Evolutionary conservation across 2,797 vertebrate genomes (phyloP).

Genomic region (Enteromius anoplus): DNA sequence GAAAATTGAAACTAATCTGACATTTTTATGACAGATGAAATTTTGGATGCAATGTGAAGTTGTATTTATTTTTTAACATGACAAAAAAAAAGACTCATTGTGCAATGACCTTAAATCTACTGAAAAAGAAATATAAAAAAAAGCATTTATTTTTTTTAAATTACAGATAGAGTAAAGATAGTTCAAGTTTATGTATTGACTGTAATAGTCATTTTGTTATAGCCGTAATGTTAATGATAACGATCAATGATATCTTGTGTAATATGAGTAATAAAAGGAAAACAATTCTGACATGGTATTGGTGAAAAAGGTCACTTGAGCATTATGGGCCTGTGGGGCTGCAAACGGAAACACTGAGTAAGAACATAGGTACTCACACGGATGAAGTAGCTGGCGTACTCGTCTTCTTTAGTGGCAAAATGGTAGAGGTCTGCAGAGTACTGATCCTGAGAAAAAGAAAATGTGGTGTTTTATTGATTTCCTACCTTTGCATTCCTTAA

Average conservation of each 20-base stretch:
- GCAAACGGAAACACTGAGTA: not conserved
- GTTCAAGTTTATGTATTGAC: not conserved
- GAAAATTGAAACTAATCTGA: too few species aligned
- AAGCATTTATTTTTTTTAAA: too few species aligned
- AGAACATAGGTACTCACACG: slow-evolving; percentile 77
- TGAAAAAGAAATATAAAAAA: not conserved
- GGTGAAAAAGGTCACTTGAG: not conserved
- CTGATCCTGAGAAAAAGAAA: slow-evolving; percentile 80
- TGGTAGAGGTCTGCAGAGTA: slow-evolving; percentile 96
- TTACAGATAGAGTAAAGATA: not conserved
- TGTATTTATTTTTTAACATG: too few species aligned
- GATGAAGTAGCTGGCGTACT: slow-evolving; percentile 91
- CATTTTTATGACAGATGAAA: too few species aligned
- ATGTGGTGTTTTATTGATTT: slow-evolving; percentile 6
- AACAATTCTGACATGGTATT: not conserved
- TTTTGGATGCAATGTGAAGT: too few species aligned
- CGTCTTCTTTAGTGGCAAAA: slow-evolving; percentile 92
- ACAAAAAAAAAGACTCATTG: too few species aligned
- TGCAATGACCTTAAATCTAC: not conserved
- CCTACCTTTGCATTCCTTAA: not conserved
- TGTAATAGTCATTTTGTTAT: not conserved
- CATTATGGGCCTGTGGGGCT: not conserved
- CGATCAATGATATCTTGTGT: not conserved
- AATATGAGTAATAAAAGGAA: not conserved
- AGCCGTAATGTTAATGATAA: not conserved